Base-by-base conservation (phyloP, 2,888 invertebrate species). In the Entomobrya multifasciata region DNA sequence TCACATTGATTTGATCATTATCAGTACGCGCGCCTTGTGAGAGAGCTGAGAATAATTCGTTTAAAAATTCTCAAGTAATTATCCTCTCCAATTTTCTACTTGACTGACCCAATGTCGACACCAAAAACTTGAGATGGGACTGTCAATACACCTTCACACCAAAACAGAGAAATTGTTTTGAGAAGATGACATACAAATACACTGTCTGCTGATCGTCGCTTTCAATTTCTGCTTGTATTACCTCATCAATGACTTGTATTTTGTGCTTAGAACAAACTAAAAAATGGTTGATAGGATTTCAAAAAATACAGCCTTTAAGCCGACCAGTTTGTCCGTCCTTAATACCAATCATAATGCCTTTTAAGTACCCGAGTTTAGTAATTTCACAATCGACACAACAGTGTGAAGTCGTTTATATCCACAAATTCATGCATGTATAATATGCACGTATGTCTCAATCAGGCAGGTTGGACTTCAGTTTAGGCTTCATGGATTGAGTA, bases 11-110 rank as follows among this genome's bases (percentile, higher is more conserved):
- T 70, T 70, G 15, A 47, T 27, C 22, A 36, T 8, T 25, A 20
- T 41, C 25, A n/a, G n/a, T 57, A 11, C n/a, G 6, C 8, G 3
- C 13, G 25, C 49, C 44, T 44, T 6, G 5, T 6, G 8, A n/a
- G 52, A 65, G 13, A 20, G 47, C 65, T 70, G 70, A 17, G 55
- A 81, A 70, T 81, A 57, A 70, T 70, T 70, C 57, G 22, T 81
- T 44, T 10, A 81, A 70, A 81, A 70, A 55, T 49, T 81, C 80
- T 70, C 70, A 70, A 70, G 57, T 81, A 81, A 81, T 81, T 81
- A 81, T 65, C 57, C 80, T 70, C 47, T 67, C 57, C 80, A 81
- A 81, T 81, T 70, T 81, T 81, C 80, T 57, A 44, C 80, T 81
- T 81, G 55, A 81, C 70, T 81, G 80, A 81, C 80, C 80, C 55